Base-by-base conservation (phyloP, 2,113 vertebrate genomes). In the Riparia riparia region DNA sequence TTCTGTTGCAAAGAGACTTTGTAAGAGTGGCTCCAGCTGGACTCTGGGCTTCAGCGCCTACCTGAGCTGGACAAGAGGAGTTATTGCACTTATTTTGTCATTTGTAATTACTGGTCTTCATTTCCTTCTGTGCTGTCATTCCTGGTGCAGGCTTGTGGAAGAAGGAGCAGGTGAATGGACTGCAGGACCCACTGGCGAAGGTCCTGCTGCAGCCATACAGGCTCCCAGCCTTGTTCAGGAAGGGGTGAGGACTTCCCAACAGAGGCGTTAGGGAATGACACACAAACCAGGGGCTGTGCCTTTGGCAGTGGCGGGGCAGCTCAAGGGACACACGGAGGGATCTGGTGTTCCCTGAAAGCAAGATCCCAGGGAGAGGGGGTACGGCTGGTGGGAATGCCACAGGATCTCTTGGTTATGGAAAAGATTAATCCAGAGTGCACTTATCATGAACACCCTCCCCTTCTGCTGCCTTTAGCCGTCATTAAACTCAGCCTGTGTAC, bases 161-260 rank as follows among this genome's bases (percentile, higher is more conserved):
- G 93, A 96, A 96, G 68, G 89, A 95, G 47, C 89, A 95, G 86
- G 9, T 87, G 78, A 39, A 56, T 3, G 89, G 89, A 50, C 72
- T 96, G 56, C 96, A 96, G 91, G 89, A 97, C 41, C 95, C 95
- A 0, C 80, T 97, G 63, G 86, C 91, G 0, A 95, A 60, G 80
- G 21, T 95, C 29, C 91, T 97, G 34, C 14, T 97, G 83, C 96
- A 95, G 83, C 94, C 94, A 0, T 95, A 95, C 91, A 77, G 89
- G 71, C 93, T 97, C 13, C 93, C 96, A 28, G 95, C 93, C 44
- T 45, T 86, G 1, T 6, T 90, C 94, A 89, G 93, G 80, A 97
- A 93, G 11, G 95, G 96, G 96, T 97, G 95, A 96, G 96, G 57
- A 69, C 37, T 16, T 7, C 77, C 42, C 7, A 16, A 13, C 7